phyloP scores from a whole-genome alignment of 2,888 invertebrate species.

The Nemotelus pantherinus region DNA sequence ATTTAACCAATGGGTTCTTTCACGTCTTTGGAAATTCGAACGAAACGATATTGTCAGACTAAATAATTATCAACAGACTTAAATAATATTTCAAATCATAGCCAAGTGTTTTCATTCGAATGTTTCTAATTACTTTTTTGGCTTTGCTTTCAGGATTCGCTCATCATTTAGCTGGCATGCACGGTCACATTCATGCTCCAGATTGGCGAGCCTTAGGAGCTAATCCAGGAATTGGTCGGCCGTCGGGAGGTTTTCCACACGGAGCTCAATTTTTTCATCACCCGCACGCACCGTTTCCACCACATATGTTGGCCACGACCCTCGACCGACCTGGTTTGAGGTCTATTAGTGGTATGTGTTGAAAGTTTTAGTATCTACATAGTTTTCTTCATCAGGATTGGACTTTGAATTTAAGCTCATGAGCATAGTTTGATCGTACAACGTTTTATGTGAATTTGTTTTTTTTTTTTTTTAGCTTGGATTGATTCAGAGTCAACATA shows the following conservation, averaged over 20 bases:
- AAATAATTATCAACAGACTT: conserved; percentile 6
- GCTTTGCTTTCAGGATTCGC: conserved; percentile 70
- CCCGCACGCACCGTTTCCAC: conserved; percentile 69
- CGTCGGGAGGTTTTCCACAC: conserved; percentile 58
- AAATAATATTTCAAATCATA: too few species aligned
- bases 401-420: too few species aligned
- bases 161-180: conserved; percentile 77
- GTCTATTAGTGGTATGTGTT: conserved; percentile 58
- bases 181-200: conserved; percentile 72
- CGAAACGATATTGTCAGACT: too few species aligned
- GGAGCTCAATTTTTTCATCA: conserved; percentile 66
- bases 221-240: conserved; percentile 58
- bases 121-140: neutral
- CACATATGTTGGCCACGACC: conserved; percentile 67
- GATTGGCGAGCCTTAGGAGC: conserved; percentile 70
- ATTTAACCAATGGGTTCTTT: too few species aligned
- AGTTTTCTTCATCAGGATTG: neutral
- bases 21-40: too few species aligned
- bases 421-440: neutral
- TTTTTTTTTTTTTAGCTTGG: neutral
- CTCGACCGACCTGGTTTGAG: conserved; percentile 62
- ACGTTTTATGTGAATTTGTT: too few species aligned
- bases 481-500: neutral
- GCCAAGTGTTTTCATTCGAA: neutral
- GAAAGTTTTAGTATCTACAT: neutral